A percentile compares a stretch with the other conserved stretches of the same genome.
Evolutionary conservation across 1,140 invertebrate species (phyloP).

Genomic region (Colletes gigas): DNA sequence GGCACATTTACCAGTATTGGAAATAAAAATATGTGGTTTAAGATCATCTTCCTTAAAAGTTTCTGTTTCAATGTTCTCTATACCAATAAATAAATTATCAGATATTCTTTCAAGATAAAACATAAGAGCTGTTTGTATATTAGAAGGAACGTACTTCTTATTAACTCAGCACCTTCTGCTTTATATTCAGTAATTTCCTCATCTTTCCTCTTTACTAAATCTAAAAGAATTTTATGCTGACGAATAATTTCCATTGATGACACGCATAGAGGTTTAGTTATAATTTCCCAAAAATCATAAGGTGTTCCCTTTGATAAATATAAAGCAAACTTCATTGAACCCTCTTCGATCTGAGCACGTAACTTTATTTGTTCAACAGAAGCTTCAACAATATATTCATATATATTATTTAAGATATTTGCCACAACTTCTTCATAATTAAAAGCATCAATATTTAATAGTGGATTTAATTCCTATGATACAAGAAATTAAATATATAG

Average conservation of each 20-base stretch:
- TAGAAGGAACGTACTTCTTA: conserved; percentile 63
- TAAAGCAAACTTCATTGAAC: conserved; percentile 69
- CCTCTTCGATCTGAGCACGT: conserved; percentile 59
- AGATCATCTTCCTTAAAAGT: conserved; percentile 66
- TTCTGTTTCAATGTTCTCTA: conserved; percentile 72
- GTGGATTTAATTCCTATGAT: conserved; percentile 71
- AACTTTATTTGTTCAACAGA: conserved; percentile 63
- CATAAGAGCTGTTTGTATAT: background rate
- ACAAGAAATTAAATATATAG: background rate
- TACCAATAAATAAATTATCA: conserved; percentile 7
- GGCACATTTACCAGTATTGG: conserved; percentile 23
- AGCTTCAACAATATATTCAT: conserved; percentile 46
- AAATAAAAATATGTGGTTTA: conserved; percentile 13
- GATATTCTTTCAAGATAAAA: conserved; percentile 1
- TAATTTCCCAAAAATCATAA: conserved; percentile 66
- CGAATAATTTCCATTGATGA: conserved; percentile 61
- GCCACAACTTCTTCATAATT: conserved; percentile 59
- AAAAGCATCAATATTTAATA: conserved; percentile 58
- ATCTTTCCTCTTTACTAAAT: conserved; percentile 74
- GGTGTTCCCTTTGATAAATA: conserved; percentile 65
- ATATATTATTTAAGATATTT: conserved; percentile 64
- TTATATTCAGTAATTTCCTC: conserved; percentile 76
- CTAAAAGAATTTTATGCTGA: conserved; percentile 62
- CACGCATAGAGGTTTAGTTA: conserved; percentile 70
- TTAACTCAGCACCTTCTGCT: conserved; percentile 71